Base-by-base conservation (phyloP, 2,113 vertebrate genomes). In the Puntigrus tetrazona region DNA sequence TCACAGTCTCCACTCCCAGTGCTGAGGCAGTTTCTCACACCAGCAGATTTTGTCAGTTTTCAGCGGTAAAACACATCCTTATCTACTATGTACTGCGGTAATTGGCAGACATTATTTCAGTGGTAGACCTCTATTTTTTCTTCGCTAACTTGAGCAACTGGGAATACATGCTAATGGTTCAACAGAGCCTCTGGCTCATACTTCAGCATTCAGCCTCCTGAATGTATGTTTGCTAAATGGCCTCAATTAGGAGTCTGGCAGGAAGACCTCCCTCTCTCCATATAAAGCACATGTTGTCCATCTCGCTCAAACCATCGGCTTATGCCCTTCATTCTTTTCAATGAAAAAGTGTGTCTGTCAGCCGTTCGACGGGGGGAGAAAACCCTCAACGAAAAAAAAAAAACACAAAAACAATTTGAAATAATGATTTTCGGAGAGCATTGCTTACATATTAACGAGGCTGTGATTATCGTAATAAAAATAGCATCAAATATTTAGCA, bases 401-500 rank as follows among this genome's bases (percentile, higher is more conserved):
- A 22, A 38, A 81, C n/a, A 65, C 10, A 72, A 79, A 61, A 47
- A 89, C 27, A 91, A 88, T 25, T 76, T 82, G 73, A 91, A 91
- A 92, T 91, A 88, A 91, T 92, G 92, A 93, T 93, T 93, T 93
- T 90, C 89, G 91, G 85, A 88, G 88, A 61, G 87, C 86, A 93
- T 93, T 91, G 90, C 52, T 87, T 86, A 34, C 90, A 90, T 89
- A 90, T 88, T 92, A 93, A 92, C 70, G 88, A 92, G 92, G 87
- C 91, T 90, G 88, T 89, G 92, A 94, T 94, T 94, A 94, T 88
- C 86, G 87, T 84, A 91, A 92, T 92, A 92, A 92, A 82, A 91
- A 93, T 88, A 93, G 89, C 90, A 94, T 94, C 92, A 93, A 94
- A 94, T 93, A 94, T 95, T 94, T 93, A 94, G 92, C 91, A 85